Evolutionary conservation across 2,888 invertebrate species (phyloP), one percentile per base, ranked within the genome.

Genomic region (Ennomos erosarius): DNA sequence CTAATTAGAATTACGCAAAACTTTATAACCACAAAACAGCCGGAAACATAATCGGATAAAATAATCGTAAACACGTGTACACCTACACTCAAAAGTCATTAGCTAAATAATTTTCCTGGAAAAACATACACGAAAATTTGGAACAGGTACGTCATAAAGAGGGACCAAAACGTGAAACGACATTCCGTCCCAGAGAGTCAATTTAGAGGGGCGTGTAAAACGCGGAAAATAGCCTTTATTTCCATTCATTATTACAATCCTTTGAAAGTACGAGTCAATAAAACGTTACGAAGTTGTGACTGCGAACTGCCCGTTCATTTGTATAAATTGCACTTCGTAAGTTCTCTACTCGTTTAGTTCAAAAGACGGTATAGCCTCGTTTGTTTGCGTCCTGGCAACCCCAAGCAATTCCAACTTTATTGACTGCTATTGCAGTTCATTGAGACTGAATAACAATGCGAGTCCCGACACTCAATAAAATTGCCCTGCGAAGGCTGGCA

Each of bases 401-500:
- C 13, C 47, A 50, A 48, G 58, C 65, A 39, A 55, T 62, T 69
- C 57, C 67, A 62, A 68, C 69, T 74, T 75, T 73, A 76, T 75
- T 75, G 74, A 76, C 73, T 74, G 68, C 64, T 62, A 67, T 64
- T 69, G 70, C 65, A 68, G 67, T 75, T 76, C 78, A 81, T 79
- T 79, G 75, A 80, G 71, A 69, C 62, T 69, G 65, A 69, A 70
- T 70, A 73, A 80, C 79, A 82, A 78, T 81, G 67, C 74, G 70
- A 65, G 65, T 69, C 69, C 69, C 73, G 66, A 76, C 74, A 70
- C 78, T 84, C 80, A 82, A 86, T 82, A 79, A 78, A 80, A 82
- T 76, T 76, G 75, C 78, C 71, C 65, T 68, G 67, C 72, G 64
- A 69, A 69, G 75, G 75, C 70, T 65, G 64, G 74, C 72, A 79